Evolutionary conservation across 2,113 vertebrate species (phyloP), one percentile per base, ranked within the genome.

Genomic region (Apteryx owenii): DNA sequence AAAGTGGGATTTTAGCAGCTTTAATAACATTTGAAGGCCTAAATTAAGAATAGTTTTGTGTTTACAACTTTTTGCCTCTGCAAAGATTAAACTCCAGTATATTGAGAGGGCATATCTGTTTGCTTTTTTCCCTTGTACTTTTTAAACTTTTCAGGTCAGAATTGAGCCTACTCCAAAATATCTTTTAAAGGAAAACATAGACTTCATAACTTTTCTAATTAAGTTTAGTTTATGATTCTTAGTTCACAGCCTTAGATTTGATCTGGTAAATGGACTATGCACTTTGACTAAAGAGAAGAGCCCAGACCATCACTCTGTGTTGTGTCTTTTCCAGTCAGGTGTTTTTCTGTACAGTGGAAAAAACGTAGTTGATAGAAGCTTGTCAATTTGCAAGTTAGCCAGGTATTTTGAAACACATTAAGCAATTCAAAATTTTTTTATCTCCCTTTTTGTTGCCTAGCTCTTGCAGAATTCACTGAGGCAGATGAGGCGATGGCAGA

Each of bases 401-500:
- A 2, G 26, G 17, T 89, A 46, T 81, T 82, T 36, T 83, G 64
- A 92, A 90, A 58, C 66, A 36, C 6, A 7, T 65, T 79, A 83
- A 58, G 56, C 18, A 54, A 58, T 31, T 58, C 29, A 31, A 81
- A 28, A 66, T 93, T 86, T 60, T 15, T 61, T 40, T 28, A 26
- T 40, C 29, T 31, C 5, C 18, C 16, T 7, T 10, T 73, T 53
- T 36, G 20, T 88, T 69, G 36, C 26, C 22, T 68, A 99, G 99
- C 98, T 71, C 98, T 99, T 56, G 98, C 99, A 93, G 99, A 99
- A 96, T 99, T 99, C 98, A 99, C 99, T 3, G 99, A 99, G 95
- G 99, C 99, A 78, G 99, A 99, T 65, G 99, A 99, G 97, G 98
- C 98, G 21, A 98, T 99, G 97, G 98, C 99, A 42, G 99, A 99